Evolutionary conservation across 1,140 invertebrate species (phyloP).

Genomic region (Pemphigus obesinymphae): DNA sequence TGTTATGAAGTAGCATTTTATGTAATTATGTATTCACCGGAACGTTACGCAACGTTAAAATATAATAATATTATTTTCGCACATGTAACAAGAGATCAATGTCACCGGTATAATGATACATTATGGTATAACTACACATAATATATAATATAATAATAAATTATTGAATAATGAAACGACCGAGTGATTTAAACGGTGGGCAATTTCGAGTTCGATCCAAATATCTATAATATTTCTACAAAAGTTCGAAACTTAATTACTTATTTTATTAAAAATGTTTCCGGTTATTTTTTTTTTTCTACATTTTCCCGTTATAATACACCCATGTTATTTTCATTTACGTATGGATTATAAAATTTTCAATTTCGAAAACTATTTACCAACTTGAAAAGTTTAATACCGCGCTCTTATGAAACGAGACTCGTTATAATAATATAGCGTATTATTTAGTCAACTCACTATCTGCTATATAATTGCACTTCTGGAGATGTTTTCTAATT

Average conservation of each 20-base stretch:
- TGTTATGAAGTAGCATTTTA: not conserved
- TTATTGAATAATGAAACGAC: not conserved
- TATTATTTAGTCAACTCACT: not conserved
- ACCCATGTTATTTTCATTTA: not conserved
- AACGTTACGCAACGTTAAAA: not conserved
- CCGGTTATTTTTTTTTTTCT: not conserved
- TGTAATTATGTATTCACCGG: not conserved
- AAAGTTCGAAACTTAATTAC: not conserved
- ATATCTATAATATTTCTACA: not conserved
- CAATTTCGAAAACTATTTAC: not conserved
- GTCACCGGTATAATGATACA: too few relatives aligned
- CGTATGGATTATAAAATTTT: not conserved
- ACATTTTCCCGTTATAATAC: too few relatives aligned
- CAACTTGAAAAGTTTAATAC: not conserved
- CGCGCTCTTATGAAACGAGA: not conserved
- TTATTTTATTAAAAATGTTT: not conserved
- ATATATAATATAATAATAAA: not conserved
- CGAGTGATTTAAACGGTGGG: not conserved
- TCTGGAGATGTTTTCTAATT: not conserved
- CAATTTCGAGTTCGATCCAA: not conserved
- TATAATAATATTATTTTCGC: too few relatives aligned
- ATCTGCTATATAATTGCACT: not conserved
- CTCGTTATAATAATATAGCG: too few relatives aligned
- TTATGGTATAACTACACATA: not conserved
- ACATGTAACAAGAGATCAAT: too few relatives aligned